Percentiles rank a stretch among this genome's conserved stretches.
phyloP scores from a whole-genome alignment of 2,888 invertebrate genomes.

The Cordylochernes scorpioides region DNA sequence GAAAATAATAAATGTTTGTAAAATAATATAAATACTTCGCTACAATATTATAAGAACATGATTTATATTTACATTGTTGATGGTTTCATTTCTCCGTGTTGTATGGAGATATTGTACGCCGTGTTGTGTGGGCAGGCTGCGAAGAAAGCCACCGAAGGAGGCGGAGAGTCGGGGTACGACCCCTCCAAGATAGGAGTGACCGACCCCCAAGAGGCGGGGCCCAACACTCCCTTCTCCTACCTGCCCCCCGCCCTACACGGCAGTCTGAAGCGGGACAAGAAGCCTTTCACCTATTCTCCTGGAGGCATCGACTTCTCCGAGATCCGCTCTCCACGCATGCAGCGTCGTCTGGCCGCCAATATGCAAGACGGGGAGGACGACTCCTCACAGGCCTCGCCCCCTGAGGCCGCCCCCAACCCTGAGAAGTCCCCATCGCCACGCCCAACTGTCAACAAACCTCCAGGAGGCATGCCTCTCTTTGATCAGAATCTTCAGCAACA shows the following conservation, averaged over 20 bases:
- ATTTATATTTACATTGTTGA: too few relatives aligned
- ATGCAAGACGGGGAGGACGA: constrained; percentile 9
- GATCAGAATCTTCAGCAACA: constrained; percentile 4
- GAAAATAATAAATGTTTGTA: too few relatives aligned
- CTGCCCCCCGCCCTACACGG: constrained; percentile 59
- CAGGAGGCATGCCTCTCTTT: too few relatives aligned
- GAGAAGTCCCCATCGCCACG: too few relatives aligned
- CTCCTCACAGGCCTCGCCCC: constrained; percentile 3
- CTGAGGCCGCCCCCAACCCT: background rate
- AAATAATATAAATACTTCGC: too few relatives aligned
- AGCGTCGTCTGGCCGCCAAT: constrained; percentile 32
- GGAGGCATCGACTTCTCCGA: constrained; percentile 71
- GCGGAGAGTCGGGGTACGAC: constrained; percentile 1
- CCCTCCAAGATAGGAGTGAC: constrained; percentile 3
- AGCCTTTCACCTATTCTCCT: constrained; percentile 85
- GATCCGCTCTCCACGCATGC: constrained; percentile 68
- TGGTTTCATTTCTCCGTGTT: too few relatives aligned
- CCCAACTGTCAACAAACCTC: too few relatives aligned
- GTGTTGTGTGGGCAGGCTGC: too few relatives aligned
- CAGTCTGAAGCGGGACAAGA: constrained; percentile 54
- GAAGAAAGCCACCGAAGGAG: constrained; percentile 7
- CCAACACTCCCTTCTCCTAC: constrained; percentile 8
- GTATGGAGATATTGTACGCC: too few relatives aligned
- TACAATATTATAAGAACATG: too few relatives aligned
- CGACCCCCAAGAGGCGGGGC: constrained; percentile 5